Evolutionary conservation across 2,888 invertebrate genomes (phyloP), one percentile per base, ranked within the genome.

Genomic region (Ommatoiulus sabulosus): DNA sequence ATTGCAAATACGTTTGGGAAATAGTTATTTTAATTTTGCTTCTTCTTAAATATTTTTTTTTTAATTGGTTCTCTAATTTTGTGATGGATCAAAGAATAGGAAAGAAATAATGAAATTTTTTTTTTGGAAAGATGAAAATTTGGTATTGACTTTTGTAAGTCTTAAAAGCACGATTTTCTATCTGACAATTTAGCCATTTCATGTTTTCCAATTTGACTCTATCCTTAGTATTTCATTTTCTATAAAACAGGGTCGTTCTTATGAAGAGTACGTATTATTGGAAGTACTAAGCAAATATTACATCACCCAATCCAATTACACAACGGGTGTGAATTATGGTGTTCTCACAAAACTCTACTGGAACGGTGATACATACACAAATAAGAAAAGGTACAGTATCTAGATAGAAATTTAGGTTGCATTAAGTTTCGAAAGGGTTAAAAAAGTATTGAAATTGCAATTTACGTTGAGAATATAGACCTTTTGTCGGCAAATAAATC

Each of bases 311-410:
- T 35, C 10, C 7, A 52, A 85, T 48, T 44, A 44, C n/a, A 57
- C 57, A 17, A 63, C 44, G 17, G 8, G 43, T 2, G 10, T 7
- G 24, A 87, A 44, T 87, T 89, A 72, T 87, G 89, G 89, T 10
- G 57, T 80, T 46, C 46, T 89, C 17, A 72, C 72, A 17, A 89
- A 87, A 46, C 24, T 89, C 10, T 89, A 89, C 84, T 89, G 89
- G 89, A 89, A 89, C 15, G 89, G 89, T n/a, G 89, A 89, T 63
- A 63, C 63, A 1, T 89, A 89, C 63, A 87, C 89, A 17, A 87
- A 87, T 48, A 89, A 87, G 87, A 89, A 87, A 44, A 89, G 89
- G 89, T 89, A 88, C 20, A 35, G 35, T 2, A 35, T 35, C 35
- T 35, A 35, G 44, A 43, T 63, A 2, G 2, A 44, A 7, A 35